Evolutionary conservation across 2,888 invertebrate species (phyloP).

Genomic region (Xestoiulus laeticollis): DNA sequence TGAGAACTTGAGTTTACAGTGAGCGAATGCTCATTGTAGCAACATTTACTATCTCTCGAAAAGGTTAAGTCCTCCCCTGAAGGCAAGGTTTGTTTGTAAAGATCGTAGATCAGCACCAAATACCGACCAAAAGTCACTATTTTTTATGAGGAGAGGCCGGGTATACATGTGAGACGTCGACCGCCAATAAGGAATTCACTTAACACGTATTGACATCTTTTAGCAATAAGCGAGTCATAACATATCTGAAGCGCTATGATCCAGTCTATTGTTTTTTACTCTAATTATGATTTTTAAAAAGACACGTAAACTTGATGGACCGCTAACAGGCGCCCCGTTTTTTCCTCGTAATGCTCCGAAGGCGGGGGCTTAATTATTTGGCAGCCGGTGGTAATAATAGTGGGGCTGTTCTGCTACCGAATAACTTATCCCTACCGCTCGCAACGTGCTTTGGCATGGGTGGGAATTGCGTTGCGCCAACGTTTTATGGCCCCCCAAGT

Average conservation of each 20-base stretch:
- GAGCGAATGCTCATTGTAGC: neutral
- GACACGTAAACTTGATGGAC: constrained; percentile 41
- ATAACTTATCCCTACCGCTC: neutral
- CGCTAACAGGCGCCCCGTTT: constrained; percentile 46
- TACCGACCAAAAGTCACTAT: neutral
- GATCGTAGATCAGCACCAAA: neutral
- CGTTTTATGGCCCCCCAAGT: constrained; percentile 41
- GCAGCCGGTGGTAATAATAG: constrained; percentile 50
- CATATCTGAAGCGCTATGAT: neutral
- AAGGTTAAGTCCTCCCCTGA: neutral
- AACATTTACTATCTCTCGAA: neutral
- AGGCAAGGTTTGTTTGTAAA: neutral
- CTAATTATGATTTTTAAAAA: neutral
- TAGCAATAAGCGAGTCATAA: neutral
- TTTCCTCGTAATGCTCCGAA: constrained; percentile 42
- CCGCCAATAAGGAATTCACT: neutral
- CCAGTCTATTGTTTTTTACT: neutral
- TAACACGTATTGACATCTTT: neutral
- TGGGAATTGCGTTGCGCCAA: constrained; percentile 42
- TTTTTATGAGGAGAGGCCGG: neutral
- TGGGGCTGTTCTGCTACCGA: constrained; percentile 47
- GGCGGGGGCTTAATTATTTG: constrained; percentile 51
- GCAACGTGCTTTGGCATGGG: neutral
- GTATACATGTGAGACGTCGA: neutral
- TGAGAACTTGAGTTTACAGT: neutral